These are phyloP conservation scores for Rhinoptilus africanus DNA, from an alignment of 2,113 vertebrate genomes.

Conservation along the genomic window DNA sequence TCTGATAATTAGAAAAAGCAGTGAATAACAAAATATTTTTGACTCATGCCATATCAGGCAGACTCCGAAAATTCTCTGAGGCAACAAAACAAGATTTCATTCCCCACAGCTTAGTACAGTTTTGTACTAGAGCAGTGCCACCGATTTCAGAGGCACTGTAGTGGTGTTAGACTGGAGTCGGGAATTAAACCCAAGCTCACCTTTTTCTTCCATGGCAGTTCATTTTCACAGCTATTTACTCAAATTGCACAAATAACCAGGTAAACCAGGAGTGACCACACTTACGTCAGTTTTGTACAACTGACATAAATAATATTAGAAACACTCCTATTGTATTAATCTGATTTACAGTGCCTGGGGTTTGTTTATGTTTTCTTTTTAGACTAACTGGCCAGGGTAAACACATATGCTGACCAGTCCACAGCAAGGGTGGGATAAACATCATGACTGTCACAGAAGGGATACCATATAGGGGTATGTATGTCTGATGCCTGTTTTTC, in stretches of 20 bases:
- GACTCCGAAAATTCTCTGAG: slow-evolving; percentile 43
- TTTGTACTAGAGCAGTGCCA: background rate
- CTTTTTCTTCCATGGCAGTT: background rate
- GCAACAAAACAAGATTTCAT: slow-evolving; percentile 18
- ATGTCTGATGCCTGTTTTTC: background rate
- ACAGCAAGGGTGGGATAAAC: background rate
- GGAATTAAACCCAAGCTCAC: background rate
- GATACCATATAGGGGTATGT: slow-evolving; percentile 37
- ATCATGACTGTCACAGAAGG: background rate
- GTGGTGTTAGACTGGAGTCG: background rate
- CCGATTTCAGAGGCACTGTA: background rate
- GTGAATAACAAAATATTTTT: slow-evolving; percentile 77
- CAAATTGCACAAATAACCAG: background rate
- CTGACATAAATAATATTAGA: background rate
- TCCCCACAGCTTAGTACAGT: background rate
- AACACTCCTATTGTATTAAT: background rate
- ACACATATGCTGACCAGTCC: background rate
- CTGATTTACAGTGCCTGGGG: background rate
- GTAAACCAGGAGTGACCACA: background rate
- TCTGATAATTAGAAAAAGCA: slow-evolving; percentile 80
- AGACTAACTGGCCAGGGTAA: background rate
- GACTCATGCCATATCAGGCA: slow-evolving; percentile 74
- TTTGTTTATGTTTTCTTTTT: background rate
- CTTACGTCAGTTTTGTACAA: background rate
- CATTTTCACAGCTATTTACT: background rate